These are phyloP conservation scores for Mustelus asterias DNA, from an alignment of 2,113 vertebrate species.

Conservation along the genomic window DNA sequence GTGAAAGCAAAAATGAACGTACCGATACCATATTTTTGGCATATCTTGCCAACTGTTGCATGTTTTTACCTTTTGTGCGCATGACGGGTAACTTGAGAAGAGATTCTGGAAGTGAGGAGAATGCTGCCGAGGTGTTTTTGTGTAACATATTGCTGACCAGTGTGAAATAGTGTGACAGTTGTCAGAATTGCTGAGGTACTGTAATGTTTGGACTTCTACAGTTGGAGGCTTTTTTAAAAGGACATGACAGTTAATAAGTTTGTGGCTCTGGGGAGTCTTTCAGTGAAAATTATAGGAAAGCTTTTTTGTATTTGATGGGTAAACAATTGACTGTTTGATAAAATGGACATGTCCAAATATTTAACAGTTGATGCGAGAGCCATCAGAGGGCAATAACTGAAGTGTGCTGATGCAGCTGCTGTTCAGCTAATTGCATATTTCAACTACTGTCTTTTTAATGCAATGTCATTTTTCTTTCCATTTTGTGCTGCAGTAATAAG, in stretches of 20 bases:
- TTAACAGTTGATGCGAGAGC: neutral
- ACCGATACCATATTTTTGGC: neutral
- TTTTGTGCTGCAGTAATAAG: neutral
- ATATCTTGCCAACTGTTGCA: neutral
- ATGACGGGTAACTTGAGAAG: neutral
- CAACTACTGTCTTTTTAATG: neutral
- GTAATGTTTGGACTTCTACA: neutral
- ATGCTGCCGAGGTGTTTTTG: neutral
- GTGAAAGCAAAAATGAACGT: neutral
- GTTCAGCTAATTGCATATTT: neutral
- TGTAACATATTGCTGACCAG: neutral
- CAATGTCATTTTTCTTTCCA: neutral
- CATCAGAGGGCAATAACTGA: neutral
- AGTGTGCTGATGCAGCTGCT: neutral
- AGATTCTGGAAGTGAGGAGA: neutral
- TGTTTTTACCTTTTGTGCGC: neutral
- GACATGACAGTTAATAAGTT: no score
- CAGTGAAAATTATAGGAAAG: no score
- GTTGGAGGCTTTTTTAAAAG: neutral
- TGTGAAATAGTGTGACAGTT: neutral
- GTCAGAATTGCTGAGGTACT: neutral
- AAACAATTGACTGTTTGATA: neutral
- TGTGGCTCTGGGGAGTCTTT: no score
- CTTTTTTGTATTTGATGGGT: neutral
- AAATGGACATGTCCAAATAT: neutral